Percentiles rank a stretch among this genome's conserved stretches.
Evolutionary conservation across 2,797 vertebrate genomes (phyloP).

Genomic region (Coccyzus lansbergi): DNA sequence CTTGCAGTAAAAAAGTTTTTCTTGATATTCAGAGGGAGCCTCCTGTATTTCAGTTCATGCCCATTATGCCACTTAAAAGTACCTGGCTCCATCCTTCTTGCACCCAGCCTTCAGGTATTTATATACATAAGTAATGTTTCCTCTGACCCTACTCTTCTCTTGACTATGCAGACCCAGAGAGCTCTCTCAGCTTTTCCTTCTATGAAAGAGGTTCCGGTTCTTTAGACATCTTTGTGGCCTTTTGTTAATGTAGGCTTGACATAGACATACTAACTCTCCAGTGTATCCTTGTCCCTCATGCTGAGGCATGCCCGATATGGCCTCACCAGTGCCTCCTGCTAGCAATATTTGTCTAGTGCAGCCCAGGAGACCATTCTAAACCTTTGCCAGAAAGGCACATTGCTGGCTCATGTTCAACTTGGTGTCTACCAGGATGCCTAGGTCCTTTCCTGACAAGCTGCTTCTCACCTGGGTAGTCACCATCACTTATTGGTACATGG

Average conservation of each 20-base stretch:
- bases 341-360: background rate
- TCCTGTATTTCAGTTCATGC: background rate
- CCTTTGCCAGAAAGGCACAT: too few species aligned
- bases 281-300: background rate
- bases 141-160: background rate
- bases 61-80: background rate
- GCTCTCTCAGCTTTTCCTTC: background rate
- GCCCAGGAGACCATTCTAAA: background rate
- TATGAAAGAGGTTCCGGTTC: background rate
- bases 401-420: background rate
- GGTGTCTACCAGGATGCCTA: background rate
- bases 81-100: background rate
- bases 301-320: background rate
- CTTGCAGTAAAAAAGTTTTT: background rate
- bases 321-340: background rate
- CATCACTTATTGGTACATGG: background rate
- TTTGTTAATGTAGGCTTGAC: too few species aligned
- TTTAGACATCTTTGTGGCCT: background rate
- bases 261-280: background rate
- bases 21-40: background rate
- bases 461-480: background rate
- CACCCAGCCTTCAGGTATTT: background rate
- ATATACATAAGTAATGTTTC: background rate
- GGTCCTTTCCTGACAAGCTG: background rate
- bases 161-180: background rate